Base-by-base conservation (phyloP, 2,888 invertebrate species). In the Arrhopalites spinosus region DNA sequence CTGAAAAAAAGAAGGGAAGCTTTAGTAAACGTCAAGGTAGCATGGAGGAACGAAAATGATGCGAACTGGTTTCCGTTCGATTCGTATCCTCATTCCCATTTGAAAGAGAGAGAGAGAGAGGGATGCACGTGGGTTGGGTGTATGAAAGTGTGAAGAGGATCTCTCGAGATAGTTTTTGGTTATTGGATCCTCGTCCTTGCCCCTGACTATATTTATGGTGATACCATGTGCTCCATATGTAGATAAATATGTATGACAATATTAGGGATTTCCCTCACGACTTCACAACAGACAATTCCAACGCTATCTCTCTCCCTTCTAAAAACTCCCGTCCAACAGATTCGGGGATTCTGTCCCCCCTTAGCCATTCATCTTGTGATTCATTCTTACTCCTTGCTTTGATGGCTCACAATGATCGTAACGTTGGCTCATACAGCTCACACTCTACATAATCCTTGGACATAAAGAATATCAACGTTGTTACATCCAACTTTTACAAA, bases 281-380 rank as follows among this genome's bases (percentile, higher is more conserved):
- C 61, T 45, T 61, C 72, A 72, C 64, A 27, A 43, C 15, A n/a
- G n/a, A 29, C 59, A 43, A 71, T 30, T 30, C 72, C 72, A 72
- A 63, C 47, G 45, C 61, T 72, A 72, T 72, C 70, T 71, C 17
- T 50, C 15, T 50, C 50, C 15, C 50, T 59, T 23, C 53, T n/a
- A 23, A 8, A 20, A 56, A 1, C 25, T 15, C 59, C 23, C 17
- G 23, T 59, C 59, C 29, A 25, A 77, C 68, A 72, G 75, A 75
- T 74, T 78, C 68, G 69, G n/a, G n/a, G 73, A 25, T 59, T 25
- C 13, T 59, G 59, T 59, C 74, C 78, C 78, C 77, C 78, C 73
- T 75, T 56, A 75, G 75, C 75, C 75, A 78, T 78, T 78, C 78
- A 75, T 78, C 78, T 78, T 75, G 78, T 78, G 78, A 78, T 78